Evolutionary conservation across 53 echinoderm and acorn worm genomes (phyloP).

Genomic region (Holothuria leucospilota): DNA sequence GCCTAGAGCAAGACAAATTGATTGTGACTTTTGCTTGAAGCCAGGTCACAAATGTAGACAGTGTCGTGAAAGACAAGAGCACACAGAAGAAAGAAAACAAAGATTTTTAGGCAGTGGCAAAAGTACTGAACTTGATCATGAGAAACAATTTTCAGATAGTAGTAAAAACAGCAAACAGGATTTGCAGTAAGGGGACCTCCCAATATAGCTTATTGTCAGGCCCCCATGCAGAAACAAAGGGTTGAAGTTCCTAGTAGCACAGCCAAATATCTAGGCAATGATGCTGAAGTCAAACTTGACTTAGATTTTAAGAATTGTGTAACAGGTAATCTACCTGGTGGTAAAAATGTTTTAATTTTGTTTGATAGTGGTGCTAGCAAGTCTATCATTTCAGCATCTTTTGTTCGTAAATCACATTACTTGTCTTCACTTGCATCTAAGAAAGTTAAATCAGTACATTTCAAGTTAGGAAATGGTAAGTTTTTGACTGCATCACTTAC

Average conservation of each 20-base stretch:
- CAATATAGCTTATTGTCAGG: neutral
- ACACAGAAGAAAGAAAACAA: neutral
- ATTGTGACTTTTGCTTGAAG: slow-evolving; percentile 1
- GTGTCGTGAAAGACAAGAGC: neutral
- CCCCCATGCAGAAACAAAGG: neutral
- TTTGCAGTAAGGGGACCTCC: neutral
- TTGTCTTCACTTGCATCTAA: neutral
- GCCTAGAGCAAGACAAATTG: neutral
- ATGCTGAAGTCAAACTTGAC: neutral
- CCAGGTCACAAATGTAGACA: slow-evolving; percentile 2
- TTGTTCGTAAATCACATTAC: slow-evolving; percentile 13
- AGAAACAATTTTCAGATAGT: neutral
- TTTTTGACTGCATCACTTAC: neutral
- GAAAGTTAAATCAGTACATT: neutral
- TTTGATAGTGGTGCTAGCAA: neutral
- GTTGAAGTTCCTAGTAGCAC: too few species aligned
- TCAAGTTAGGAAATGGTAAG: neutral
- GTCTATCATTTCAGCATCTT: neutral
- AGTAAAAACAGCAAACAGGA: too few species aligned
- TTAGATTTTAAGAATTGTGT: neutral
- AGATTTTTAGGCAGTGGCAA: neutral
- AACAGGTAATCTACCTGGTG: neutral
- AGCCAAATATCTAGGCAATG: slow-evolving; percentile 4
- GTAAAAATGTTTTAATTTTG: too few species aligned
- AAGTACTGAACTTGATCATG: too few species aligned